A percentile compares a stretch with the other conserved stretches of the same genome.
These are phyloP conservation scores for Orycteropus afer DNA, from an alignment of 2,113 vertebrate species.

Conservation along the genomic window DNA sequence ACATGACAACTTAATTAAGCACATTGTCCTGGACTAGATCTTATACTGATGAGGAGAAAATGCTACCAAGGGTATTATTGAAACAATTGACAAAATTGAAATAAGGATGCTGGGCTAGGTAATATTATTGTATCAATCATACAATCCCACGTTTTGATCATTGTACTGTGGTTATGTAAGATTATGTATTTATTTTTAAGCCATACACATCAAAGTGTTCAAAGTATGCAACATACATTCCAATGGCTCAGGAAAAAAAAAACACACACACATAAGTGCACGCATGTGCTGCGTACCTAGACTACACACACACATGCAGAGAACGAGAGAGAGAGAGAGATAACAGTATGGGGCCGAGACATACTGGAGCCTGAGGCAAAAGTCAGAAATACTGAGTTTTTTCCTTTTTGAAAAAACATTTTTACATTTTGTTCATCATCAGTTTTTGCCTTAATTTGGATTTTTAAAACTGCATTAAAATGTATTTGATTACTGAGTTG, in stretches of 20 bases:
- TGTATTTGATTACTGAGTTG: not conserved
- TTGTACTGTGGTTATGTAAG: not conserved
- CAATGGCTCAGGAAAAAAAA: not conserved
- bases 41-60: not conserved
- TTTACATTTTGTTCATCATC: not conserved
- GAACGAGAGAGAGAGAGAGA: not conserved
- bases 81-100: not conserved
- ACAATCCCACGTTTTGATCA: not conserved
- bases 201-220: not conserved
- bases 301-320: not conserved
- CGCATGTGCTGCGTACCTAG: not conserved
- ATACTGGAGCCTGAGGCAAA: not conserved
- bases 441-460: not conserved
- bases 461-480: not conserved
- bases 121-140: not conserved
- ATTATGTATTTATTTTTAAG: not conserved
- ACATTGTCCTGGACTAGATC: not conserved
- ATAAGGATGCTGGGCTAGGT: not conserved
- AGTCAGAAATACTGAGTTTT: not conserved
- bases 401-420: not conserved
- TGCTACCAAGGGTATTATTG: not conserved
- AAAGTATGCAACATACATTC: not conserved
- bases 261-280: not conserved
- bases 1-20: not conserved
- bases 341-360: not conserved